Evolutionary conservation across 2,888 invertebrate species (phyloP).

Genomic region (Rambutsinella grinnellia): DNA sequence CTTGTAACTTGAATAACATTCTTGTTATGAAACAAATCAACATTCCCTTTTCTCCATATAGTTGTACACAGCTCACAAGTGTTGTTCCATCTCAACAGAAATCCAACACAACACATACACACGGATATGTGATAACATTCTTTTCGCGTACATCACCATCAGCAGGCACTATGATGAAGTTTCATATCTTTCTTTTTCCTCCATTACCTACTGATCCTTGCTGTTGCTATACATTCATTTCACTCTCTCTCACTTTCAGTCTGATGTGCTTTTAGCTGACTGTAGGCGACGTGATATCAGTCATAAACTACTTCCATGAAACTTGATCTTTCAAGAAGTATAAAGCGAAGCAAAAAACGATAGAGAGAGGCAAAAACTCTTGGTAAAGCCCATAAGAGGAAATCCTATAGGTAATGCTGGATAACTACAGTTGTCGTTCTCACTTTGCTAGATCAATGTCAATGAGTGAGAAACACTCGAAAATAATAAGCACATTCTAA

Average conservation of each 20-base stretch:
- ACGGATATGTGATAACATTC: conserved; percentile 32
- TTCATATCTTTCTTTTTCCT: conserved; percentile 1
- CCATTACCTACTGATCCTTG: background rate
- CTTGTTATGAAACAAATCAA: conserved; percentile 40
- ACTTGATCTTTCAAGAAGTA: conserved; percentile 39
- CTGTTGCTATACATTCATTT: conserved; percentile 21
- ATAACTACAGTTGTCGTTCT: too few relatives aligned
- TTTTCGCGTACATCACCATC: conserved; percentile 35
- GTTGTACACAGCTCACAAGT: conserved; percentile 14
- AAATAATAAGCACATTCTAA: too few relatives aligned
- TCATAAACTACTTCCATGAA: conserved; percentile 40
- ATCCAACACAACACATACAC: background rate
- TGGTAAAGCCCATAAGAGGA: conserved; percentile 45
- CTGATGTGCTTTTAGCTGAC: background rate
- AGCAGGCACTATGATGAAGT: background rate
- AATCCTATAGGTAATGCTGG: too few relatives aligned
- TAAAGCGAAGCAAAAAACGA: background rate
- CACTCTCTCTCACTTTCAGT: background rate
- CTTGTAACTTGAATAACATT: background rate
- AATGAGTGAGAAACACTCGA: too few relatives aligned
- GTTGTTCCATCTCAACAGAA: background rate
- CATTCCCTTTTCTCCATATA: conserved; percentile 11
- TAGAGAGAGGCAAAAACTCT: conserved; percentile 24
- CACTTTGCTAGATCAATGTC: too few relatives aligned
- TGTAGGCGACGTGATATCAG: conserved; percentile 35